Evolutionary conservation across 2,888 invertebrate genomes (phyloP), one percentile per base, ranked within the genome.

Genomic region (Choreutis nemorana): DNA sequence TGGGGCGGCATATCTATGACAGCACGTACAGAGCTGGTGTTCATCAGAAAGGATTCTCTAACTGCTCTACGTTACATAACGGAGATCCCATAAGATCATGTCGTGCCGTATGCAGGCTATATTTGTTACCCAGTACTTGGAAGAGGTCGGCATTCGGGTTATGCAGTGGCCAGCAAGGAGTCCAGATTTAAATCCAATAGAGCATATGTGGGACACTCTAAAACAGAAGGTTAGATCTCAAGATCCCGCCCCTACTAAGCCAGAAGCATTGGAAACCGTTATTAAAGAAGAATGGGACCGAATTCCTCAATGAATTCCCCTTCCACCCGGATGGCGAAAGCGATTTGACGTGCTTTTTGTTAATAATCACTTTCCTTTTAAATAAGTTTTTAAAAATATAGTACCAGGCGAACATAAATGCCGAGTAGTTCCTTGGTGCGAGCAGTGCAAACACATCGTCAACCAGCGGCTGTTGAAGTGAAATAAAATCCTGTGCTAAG

Each of bases 151-250:
- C 20, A 35, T 35, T 26, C 11, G 26, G 21, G 26, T 36, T 26
- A 32, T 40, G 32, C 34, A 31, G 29, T 35, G 35, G 37, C 37
- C 34, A 30, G 37, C 37, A 29, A 35, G 26, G 30, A 32, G 31
- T 28, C 33, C 31, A 10, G 34, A 32, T 13, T 31, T 36, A 14
- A 34, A 33, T 14, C 33, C 37, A 4, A 35, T 37, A 20, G 33
- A 35, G 23, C 33, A 35, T 14, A 31, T 35, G 16, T 35, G 31
- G 30, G 33, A 37, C 12, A 14, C 29, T 2, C 20, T 33, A 14
- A 29, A 33, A 28, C 28, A 21, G 9, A 18, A 26, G 14, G 6
- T n/a, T 26, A 26, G n/a, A 26, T 14, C 3, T 15, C 3, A 10
- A 5, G 1, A 14, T 23, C 2, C 20, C 23, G 12, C 11, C 21